phyloP scores from a whole-genome alignment of 1,140 invertebrate genomes.

The Calliphora vicina region DNA sequence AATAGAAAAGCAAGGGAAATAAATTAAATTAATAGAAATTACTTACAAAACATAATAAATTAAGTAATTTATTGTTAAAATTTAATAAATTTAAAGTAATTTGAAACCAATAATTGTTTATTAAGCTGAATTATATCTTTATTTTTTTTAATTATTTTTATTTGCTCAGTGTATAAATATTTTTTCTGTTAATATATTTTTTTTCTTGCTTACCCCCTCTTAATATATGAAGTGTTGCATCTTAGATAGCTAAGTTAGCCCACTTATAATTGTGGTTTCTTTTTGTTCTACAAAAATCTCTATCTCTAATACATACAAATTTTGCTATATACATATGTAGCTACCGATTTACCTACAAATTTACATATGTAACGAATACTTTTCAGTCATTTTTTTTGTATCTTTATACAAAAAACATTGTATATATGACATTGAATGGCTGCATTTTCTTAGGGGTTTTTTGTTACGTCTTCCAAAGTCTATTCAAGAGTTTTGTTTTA shows the following conservation, averaged over 20 bases:
- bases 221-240: conserved; percentile 22
- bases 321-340: too few relatives aligned
- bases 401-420: background rate
- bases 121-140: too few relatives aligned
- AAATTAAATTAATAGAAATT: too few relatives aligned
- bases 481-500: background rate
- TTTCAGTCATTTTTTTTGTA: background rate
- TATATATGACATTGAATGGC: background rate
- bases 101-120: too few relatives aligned
- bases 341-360: background rate
- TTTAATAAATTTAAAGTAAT: too few relatives aligned
- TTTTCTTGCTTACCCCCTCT: background rate
- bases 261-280: conserved; percentile 11
- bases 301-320: too few relatives aligned
- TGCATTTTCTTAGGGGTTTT: background rate
- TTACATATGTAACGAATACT: background rate
- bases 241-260: conserved; percentile 27
- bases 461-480: background rate
- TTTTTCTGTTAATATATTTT: background rate
- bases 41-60: too few relatives aligned
- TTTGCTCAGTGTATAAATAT: background rate
- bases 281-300: background rate
- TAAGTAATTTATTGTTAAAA: too few relatives aligned
- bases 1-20: too few relatives aligned
- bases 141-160: background rate